Evolutionary conservation across 2,797 vertebrate species (phyloP).

Genomic region (Syndactyla subalaris): DNA sequence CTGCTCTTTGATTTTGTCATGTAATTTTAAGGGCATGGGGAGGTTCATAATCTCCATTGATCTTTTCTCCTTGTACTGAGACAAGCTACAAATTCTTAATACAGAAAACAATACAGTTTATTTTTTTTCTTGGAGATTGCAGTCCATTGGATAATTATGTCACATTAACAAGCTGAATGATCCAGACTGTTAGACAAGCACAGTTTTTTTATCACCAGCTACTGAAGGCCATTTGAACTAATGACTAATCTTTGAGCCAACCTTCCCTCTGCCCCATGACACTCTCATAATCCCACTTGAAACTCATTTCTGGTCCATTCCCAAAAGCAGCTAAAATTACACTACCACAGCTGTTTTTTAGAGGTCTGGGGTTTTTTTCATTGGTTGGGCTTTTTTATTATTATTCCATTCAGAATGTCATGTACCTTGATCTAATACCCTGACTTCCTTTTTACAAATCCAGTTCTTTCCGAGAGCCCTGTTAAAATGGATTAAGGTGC

Average conservation of each 20-base stretch:
- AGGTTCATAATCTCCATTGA: neutral
- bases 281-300: neutral
- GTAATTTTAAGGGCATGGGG: neutral
- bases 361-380: accelerated
- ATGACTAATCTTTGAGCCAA: neutral
- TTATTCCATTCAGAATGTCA: neutral
- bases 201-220: neutral
- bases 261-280: neutral
- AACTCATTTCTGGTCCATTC: neutral
- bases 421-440: neutral
- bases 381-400: neutral
- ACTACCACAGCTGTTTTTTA: neutral
- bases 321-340: slow-evolving; percentile 7
- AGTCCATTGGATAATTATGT: slow-evolving; percentile 1
- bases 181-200: neutral
- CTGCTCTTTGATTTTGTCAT: neutral
- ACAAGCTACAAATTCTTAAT: neutral
- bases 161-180: neutral
- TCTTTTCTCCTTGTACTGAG: neutral
- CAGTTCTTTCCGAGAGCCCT: neutral
- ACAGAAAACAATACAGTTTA: neutral
- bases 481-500: slow-evolving; percentile 13
- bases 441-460: neutral
- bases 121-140: neutral
- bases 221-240: slow-evolving; percentile 8